Evolutionary conservation across 1,140 invertebrate species (phyloP), one percentile per base, ranked within the genome.

Genomic region (Ostrea edulis): DNA sequence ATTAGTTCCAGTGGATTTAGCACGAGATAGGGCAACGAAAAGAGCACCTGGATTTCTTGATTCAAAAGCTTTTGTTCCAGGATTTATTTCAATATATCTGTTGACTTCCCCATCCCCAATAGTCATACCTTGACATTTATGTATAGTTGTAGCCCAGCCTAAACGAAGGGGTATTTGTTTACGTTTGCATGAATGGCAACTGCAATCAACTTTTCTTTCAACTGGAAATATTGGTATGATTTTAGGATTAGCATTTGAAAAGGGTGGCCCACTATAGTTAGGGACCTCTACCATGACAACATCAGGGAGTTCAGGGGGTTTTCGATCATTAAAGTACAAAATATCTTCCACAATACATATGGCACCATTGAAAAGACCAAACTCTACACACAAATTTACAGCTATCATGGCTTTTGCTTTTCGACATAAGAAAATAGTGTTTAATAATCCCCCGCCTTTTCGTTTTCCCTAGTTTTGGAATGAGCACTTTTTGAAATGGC

Each of bases 121-220:
- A 4, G 88, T 89, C 88, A 89, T 89, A 7, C 88, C 85, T 82
- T 82, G 87, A 53, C 89, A 90, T 51, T 84, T 82, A 82, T 91
- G 89, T 51, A 90, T 89, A 5, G 89, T 90, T 25, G 88, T 84
- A 9, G 51, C 88, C 89, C 89, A 89, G 9, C 88, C 88, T 55
- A 91, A 88, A 65, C 81, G n/a, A 0, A 91, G 77, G 7, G 89
- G 86, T 54, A 91, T 89, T 84, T 89, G 88, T 77, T 85, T 89
- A n/a, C 89, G 22, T 62, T 85, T 91, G 53, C 91, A 91, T 1
- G 51, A 65, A 22, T 53, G 52, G 52, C 87, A 88, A 3, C 52
- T 54, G 71, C 90, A 90, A 35, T 89, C 85, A 14, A 86, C 12
- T 22, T 62, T 65, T 81, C 81, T 85, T 20, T 65, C 35, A 20